Conservation (phyloP, 1,140 invertebrate genomes). For the Drosophila lacteicornis region DNA sequence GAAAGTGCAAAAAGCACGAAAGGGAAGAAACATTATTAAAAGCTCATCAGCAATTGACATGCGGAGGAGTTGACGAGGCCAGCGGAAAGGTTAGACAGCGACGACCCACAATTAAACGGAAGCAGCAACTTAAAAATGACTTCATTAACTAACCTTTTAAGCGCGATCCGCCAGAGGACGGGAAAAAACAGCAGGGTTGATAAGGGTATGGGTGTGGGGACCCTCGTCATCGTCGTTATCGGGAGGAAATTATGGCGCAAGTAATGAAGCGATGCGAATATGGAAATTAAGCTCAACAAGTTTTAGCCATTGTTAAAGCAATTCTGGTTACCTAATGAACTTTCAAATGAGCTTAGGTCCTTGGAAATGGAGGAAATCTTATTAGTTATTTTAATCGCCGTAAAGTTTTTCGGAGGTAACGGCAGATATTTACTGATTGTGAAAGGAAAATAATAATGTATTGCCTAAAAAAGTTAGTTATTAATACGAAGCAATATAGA, state of each 20-base stretch:
- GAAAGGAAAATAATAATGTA: too few relatives aligned
- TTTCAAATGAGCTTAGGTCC: neutral
- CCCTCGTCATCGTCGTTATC: constrained; percentile 5
- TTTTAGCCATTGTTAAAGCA: neutral
- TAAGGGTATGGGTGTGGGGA: neutral
- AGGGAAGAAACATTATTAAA: constrained; percentile 71
- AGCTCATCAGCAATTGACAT: constrained; percentile 82
- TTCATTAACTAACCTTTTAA: constrained; percentile 74
- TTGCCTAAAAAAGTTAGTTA: too few relatives aligned
- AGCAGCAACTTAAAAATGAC: constrained; percentile 74
- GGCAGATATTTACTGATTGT: too few relatives aligned
- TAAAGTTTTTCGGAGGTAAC: neutral
- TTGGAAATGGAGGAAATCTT: neutral
- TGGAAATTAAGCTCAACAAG: constrained; percentile 32
- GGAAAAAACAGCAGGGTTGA: neutral
- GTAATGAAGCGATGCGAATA: constrained; percentile 11
- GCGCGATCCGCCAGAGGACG: constrained; percentile 2
- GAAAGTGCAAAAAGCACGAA: constrained; percentile 10
- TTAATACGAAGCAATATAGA: too few relatives aligned
- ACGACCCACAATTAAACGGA: constrained; percentile 76
- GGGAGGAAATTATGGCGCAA: constrained; percentile 27
- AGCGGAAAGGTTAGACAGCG: constrained; percentile 36
- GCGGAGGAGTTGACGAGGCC: constrained; percentile 35
- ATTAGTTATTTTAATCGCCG: neutral
- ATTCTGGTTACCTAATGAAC: constrained; percentile 5